A percentile compares a stretch with the other conserved stretches of the same genome.
Conservation (phyloP, 2,113 vertebrate genomes). For the Sinocyclocheilus rhinocerous region DNA sequence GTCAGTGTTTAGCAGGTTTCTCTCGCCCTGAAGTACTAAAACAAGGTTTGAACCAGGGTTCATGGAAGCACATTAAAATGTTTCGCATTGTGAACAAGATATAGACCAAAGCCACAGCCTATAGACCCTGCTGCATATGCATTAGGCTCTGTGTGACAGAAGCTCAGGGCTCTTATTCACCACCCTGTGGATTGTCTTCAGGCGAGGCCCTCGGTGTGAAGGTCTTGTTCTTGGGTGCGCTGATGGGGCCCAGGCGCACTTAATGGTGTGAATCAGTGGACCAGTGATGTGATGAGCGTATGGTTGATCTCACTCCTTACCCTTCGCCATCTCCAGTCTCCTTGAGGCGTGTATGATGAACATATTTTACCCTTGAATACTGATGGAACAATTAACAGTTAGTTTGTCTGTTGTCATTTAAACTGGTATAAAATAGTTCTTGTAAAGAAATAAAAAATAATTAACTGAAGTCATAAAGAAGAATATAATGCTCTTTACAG, state of each 20-base stretch:
- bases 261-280: slow-evolving; percentile 40
- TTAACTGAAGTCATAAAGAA: background rate
- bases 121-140: slow-evolving; percentile 33
- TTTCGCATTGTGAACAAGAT: background rate
- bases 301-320: slow-evolving; percentile 38
- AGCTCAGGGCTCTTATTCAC: background rate
- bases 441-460: background rate
- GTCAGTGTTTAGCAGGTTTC: no score
- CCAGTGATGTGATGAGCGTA: slow-evolving; percentile 35
- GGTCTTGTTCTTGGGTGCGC: background rate
- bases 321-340: slow-evolving; percentile 13
- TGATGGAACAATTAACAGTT: slow-evolving; percentile 19
- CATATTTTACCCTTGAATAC: slow-evolving; percentile 24
- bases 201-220: slow-evolving; percentile 15
- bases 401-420: slow-evolving; percentile 23
- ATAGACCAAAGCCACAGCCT: background rate
- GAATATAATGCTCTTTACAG: background rate
- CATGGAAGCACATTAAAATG: background rate
- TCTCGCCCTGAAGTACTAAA: no score
- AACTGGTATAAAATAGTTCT: background rate
- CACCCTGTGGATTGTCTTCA: slow-evolving; percentile 10
- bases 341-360: slow-evolving; percentile 30
- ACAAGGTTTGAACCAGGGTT: background rate
- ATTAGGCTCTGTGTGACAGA: slow-evolving; percentile 18
- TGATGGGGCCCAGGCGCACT: slow-evolving; percentile 3